Evolutionary conservation across 2,797 vertebrate genomes (phyloP).

Genomic region (Peromyscus eremicus): DNA sequence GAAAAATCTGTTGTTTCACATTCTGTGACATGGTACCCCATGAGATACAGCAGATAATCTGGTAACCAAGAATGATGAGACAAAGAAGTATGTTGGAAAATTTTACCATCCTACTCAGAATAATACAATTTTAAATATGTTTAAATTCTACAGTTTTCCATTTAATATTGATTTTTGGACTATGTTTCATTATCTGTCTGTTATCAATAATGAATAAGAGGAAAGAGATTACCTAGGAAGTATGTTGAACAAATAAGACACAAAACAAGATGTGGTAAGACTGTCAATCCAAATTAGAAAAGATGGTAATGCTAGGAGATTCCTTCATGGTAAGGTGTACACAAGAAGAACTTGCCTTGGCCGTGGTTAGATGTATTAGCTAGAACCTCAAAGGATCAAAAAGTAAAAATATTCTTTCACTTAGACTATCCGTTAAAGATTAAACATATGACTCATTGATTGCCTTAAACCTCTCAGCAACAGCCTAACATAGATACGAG

Average conservation of each 20-base stretch:
- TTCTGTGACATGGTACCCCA: neutral
- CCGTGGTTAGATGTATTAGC: neutral
- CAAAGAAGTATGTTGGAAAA: neutral
- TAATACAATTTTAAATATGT: neutral
- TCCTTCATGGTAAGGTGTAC: neutral
- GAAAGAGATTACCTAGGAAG: neutral
- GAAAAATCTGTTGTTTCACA: neutral
- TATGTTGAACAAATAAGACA: neutral
- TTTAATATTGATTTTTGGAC: neutral
- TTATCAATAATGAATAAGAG: neutral
- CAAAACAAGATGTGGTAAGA: neutral
- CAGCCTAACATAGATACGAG: neutral
- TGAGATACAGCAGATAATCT: neutral
- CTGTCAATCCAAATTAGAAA: neutral
- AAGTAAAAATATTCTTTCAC: neutral
- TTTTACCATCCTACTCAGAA: neutral
- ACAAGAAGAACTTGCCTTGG: neutral
- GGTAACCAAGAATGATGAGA: neutral
- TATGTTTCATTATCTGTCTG: neutral
- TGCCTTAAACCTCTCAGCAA: neutral
- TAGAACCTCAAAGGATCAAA: neutral
- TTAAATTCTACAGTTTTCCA: neutral
- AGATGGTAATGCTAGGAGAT: neutral
- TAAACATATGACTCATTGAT: neutral
- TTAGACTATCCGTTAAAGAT: neutral